phyloP scores from a whole-genome alignment of 2,797 vertebrate species.

The Anguilla megastoma region DNA sequence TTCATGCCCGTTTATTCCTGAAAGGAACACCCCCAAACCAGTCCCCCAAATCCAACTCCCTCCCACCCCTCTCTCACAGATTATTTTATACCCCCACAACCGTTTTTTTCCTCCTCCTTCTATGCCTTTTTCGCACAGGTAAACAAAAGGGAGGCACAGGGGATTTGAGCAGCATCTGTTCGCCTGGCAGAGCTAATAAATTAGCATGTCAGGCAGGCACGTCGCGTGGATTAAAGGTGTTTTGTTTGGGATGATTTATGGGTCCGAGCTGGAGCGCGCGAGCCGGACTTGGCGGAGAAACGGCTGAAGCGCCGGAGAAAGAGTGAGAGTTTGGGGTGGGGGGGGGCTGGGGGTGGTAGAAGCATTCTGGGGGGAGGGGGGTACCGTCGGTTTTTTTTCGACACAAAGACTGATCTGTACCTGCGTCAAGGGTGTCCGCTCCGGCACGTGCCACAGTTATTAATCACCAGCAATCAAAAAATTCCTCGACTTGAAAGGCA shows the following conservation, averaged over 20 bases:
- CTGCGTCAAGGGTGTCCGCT: constrained; percentile 75
- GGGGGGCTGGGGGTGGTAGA: not conserved
- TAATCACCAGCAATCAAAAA: constrained; percentile 68
- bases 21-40: not conserved
- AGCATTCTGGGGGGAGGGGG: not conserved
- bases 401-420: constrained; percentile 82
- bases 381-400: constrained; percentile 74
- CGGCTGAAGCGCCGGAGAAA: constrained; percentile 48
- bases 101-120: not conserved
- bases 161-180: constrained; percentile 60
- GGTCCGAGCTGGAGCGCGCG: constrained; percentile 57
- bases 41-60: not conserved
- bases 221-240: constrained; percentile 80
- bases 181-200: constrained; percentile 76
- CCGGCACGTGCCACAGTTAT: constrained; percentile 80
- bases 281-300: constrained; percentile 70
- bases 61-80: not conserved
- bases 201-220: constrained; percentile 68
- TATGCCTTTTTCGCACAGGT: constrained; percentile 51
- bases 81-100: constrained; percentile 3
- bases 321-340: not conserved
- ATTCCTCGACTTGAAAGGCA: not conserved
- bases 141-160: constrained; percentile 73
- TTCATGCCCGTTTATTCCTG: not conserved
- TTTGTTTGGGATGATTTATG: constrained; percentile 86